A percentile compares a stretch with the other conserved stretches of the same genome.
phyloP scores from a whole-genome alignment of 2,113 vertebrate genomes.

The cattle (Bos taurus) region DNA sequence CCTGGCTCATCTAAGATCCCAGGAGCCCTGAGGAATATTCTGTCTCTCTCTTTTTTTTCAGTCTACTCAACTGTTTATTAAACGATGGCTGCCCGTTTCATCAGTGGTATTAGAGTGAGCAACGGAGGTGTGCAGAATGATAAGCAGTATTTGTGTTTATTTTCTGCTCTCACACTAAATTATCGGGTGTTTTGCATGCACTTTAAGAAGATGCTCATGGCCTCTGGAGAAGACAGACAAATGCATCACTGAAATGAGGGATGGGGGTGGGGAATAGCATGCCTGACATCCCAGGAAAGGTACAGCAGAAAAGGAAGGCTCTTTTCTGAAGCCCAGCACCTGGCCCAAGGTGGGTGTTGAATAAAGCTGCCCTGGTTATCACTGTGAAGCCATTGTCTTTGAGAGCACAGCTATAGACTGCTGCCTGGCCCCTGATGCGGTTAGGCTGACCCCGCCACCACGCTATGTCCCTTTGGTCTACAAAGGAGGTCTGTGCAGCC shows the following conservation, averaged over 20 bases:
- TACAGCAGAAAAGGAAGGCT: not conserved
- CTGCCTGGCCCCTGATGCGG: not conserved
- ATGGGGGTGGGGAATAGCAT: not conserved
- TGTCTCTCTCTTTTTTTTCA: not conserved
- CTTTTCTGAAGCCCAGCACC: not conserved
- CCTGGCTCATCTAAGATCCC: not conserved
- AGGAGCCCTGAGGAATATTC: not conserved
- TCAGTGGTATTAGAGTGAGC: not conserved
- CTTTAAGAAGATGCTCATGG: not conserved
- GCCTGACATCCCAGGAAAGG: not conserved
- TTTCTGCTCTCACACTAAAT: not conserved
- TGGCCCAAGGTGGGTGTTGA: not conserved
- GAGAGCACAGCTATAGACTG: not conserved
- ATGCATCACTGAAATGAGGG: not conserved
- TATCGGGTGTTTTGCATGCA: not conserved
- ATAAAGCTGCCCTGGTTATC: not conserved
- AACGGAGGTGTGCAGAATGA: not conserved
- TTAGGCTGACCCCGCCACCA: not conserved
- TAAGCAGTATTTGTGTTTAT: not conserved
- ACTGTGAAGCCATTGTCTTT: not conserved
- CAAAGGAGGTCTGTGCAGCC: not conserved
- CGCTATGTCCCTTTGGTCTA: not conserved
- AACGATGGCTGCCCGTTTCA: not conserved
- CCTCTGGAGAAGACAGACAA: not conserved
- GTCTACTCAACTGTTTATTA: not conserved